phyloP scores from a whole-genome alignment of 2,888 invertebrate species.

The Dinocampus coccinellae region DNA sequence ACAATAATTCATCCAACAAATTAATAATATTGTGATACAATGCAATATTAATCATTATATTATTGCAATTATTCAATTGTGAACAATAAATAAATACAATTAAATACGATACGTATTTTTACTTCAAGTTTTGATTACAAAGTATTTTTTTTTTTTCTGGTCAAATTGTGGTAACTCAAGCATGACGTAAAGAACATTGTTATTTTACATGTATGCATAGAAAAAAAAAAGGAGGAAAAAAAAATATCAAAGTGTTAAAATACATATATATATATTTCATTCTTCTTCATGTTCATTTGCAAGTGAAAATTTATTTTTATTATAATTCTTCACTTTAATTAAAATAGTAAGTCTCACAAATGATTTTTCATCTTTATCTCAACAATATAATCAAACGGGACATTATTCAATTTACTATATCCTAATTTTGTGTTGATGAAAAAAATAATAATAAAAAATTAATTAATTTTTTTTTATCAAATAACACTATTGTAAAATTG shows the following conservation, averaged over 20 bases:
- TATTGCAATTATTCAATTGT: not conserved
- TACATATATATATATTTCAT: not conserved
- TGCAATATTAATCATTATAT: not conserved
- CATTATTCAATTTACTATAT: not conserved
- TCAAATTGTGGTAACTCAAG: slow-evolving; percentile 7
- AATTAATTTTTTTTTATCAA: too few relatives aligned
- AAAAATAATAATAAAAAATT: too few relatives aligned
- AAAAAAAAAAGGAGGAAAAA: not conserved
- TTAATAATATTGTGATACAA: not conserved
- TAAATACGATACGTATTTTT: not conserved
- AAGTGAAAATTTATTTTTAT: not conserved
- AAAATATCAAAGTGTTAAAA: not conserved
- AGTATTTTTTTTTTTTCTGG: not conserved
- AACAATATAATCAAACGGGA: not conserved
- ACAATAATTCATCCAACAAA: not conserved
- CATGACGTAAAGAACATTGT: not conserved
- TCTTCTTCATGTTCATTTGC: not conserved
- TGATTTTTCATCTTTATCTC: not conserved
- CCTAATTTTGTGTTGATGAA: not conserved
- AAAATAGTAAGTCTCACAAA: not conserved
- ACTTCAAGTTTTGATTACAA: not conserved
- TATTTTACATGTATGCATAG: not conserved
- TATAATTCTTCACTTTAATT: not conserved
- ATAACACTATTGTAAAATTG: too few relatives aligned
- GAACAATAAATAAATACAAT: not conserved